phyloP scores from a whole-genome alignment of 92 coral and sea anemone species.

The Parazoanthus atlanticus region DNA sequence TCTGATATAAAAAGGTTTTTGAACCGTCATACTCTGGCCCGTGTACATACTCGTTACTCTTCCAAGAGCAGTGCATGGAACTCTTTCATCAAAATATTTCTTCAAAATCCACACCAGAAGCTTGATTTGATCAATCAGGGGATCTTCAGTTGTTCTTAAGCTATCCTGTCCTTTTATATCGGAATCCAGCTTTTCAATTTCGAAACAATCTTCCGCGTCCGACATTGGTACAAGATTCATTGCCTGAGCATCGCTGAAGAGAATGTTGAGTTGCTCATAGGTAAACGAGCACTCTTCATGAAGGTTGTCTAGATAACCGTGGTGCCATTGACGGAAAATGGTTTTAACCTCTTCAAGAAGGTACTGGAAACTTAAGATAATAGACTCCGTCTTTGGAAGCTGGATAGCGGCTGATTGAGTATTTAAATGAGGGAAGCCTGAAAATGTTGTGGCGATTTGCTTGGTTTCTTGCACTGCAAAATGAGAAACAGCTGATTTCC shows the following conservation, averaged over 20 bases:
- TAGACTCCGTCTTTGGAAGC: neutral
- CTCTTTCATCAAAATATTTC: neutral
- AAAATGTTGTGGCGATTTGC: neutral
- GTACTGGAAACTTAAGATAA: slow-evolving; percentile 18
- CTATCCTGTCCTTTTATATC: neutral
- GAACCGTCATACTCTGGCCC: neutral
- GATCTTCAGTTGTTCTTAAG: neutral
- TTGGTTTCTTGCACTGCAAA: neutral
- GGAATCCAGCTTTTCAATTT: slow-evolving; percentile 4
- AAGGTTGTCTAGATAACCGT: slow-evolving; percentile 4
- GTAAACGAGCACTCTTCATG: neutral
- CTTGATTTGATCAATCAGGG: neutral
- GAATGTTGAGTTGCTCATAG: neutral
- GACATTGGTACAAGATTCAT: slow-evolving; percentile 7
- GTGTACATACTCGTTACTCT: neutral
- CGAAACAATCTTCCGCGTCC: slow-evolving; percentile 20
- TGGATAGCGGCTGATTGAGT: neutral
- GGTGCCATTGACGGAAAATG: slow-evolving; percentile 21
- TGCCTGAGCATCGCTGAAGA: neutral
- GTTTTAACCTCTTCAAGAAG: slow-evolving; percentile 42
- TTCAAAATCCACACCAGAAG: slow-evolving; percentile 7
- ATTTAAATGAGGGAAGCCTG: neutral
- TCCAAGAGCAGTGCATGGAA: neutral
- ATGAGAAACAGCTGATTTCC: neutral
- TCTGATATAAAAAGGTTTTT: neutral